Evolutionary conservation across 2,113 vertebrate genomes (phyloP).

Genomic region (Leucosticte australis): DNA sequence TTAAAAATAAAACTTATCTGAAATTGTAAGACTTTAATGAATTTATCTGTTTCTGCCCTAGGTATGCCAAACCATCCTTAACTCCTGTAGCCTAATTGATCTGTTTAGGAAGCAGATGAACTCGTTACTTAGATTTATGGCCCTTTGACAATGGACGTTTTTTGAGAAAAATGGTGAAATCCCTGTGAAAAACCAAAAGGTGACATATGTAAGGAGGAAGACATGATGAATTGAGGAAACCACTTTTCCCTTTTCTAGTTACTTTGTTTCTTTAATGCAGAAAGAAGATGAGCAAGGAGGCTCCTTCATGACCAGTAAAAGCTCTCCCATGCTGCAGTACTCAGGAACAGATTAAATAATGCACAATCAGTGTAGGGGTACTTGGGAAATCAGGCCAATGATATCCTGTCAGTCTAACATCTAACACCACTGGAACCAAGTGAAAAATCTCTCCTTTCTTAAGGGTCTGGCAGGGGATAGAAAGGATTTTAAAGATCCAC

Average conservation of each 20-base stretch:
- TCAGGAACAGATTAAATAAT: not conserved
- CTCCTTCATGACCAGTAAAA: not conserved
- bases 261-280: not conserved
- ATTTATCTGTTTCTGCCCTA: not conserved
- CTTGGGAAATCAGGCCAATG: not conserved
- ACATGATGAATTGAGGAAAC: not conserved
- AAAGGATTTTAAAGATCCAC: conserved; percentile 3
- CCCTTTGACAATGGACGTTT: not conserved
- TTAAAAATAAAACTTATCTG: not conserved
- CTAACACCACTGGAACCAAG: not conserved
- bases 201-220: not conserved
- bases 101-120: not conserved
- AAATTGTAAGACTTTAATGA: not conserved
- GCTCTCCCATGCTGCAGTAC: not conserved
- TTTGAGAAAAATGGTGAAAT: not conserved
- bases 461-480: not conserved
- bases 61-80: not conserved
- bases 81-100: not conserved
- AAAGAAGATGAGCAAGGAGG: not conserved
- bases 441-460: not conserved
- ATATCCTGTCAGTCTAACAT: not conserved
- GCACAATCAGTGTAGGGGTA: not conserved
- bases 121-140: not conserved
- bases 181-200: not conserved
- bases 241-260: not conserved